Evolutionary conservation across 1,140 invertebrate genomes (phyloP), one percentile per base, ranked within the genome.

Genomic region (Mylabris phalerata): DNA sequence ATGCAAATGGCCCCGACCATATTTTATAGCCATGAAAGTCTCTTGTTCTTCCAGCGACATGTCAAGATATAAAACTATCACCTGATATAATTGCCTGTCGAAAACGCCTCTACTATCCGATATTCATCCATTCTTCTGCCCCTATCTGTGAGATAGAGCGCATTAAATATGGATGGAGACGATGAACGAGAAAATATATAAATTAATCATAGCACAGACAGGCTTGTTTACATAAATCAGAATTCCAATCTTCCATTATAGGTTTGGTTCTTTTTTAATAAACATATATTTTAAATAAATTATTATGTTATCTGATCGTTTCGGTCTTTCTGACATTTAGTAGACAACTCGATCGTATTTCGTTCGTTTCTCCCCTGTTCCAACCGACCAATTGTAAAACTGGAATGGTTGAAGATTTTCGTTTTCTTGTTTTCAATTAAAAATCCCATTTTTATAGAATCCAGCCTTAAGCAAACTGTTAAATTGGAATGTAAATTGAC

Each of bases 21-120:
- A 59, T 61, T 66, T 66, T 66, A 66, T 57, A 59, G 48, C 24
- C 57, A 42, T 10, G 5, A 42, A 9, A 58, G 60, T 41, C 46
- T 54, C 54, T 66, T 66, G 64, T 63, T 63, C 57, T 51, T 43
- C 61, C 55, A 64, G 61, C 59, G 59, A 61, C 54, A 64, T 61
- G 64, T 66, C 64, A 66, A 49, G 59, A 51, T 66, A 66, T 66
- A 66, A 66, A 66, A 66, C 64, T 66, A 66, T 66, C 64, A 66
- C 64, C 59, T 61, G 59, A 66, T 63, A 61, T 66, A 66, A 66
- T 55, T 64, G 62, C 65, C 65, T 67, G 65, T 67, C 59, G 48
- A 50, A 62, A 52, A 52, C 55, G 62, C 55, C 62, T 55, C 46
- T 32, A 32, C 32, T 32, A 5, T 32, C 7, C 32, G 50, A 49